These are phyloP conservation scores for Brachionichthys hirsutus DNA, from an alignment of 2,113 vertebrate species.

Conservation along the genomic window DNA sequence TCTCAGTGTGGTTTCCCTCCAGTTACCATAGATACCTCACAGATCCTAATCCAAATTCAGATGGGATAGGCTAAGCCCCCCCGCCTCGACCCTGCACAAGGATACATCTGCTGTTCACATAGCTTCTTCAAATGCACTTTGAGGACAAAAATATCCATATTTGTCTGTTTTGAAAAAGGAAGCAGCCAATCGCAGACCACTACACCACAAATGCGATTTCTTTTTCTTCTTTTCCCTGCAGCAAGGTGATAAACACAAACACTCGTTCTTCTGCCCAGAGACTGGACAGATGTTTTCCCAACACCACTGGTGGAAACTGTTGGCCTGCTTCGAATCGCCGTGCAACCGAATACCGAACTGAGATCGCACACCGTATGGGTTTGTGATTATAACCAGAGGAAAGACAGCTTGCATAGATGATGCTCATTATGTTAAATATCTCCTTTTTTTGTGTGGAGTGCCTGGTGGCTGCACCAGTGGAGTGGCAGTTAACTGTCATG, in stretches of 20 bases:
- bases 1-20: too few relatives aligned
- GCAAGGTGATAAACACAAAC: conserved; percentile 11
- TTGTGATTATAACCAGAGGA: conserved; percentile 52
- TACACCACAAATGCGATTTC: too few relatives aligned
- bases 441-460: conserved; percentile 7
- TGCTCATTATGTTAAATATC: conserved; percentile 49
- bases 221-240: neutral
- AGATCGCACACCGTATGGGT: conserved; percentile 40
- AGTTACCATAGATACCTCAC: too few relatives aligned
- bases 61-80: too few relatives aligned
- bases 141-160: too few relatives aligned
- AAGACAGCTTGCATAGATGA: conserved; percentile 53
- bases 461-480: conserved; percentile 13
- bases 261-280: conserved; percentile 7
- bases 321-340: conserved; percentile 13
- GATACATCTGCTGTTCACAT: too few relatives aligned
- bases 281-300: conserved; percentile 46
- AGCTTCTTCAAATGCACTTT: too few relatives aligned
- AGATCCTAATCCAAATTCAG: too few relatives aligned
- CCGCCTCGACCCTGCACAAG: too few relatives aligned
- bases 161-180: too few relatives aligned
- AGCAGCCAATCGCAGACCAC: too few relatives aligned
- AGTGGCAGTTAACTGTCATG: conserved; percentile 33
- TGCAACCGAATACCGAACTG: conserved; percentile 1
- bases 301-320: conserved; percentile 12